Evolutionary conservation across 1,140 invertebrate genomes (phyloP).

Genomic region (Drusus annulatus): DNA sequence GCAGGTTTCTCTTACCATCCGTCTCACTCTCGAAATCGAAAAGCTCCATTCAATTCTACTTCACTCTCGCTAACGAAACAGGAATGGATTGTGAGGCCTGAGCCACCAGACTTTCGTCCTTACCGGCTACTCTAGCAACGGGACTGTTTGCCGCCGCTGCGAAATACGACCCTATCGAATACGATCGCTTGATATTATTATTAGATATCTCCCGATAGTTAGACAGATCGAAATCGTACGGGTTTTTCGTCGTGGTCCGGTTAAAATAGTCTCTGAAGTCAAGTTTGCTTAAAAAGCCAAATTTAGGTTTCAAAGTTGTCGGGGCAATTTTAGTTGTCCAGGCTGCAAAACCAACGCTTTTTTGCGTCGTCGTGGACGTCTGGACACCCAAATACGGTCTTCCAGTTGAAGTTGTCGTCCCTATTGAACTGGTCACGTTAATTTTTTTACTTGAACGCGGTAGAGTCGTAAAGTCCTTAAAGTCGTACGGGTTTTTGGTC

Average conservation of each 20-base stretch:
- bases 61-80: not conserved
- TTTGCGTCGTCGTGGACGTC: slow-evolving; percentile 21
- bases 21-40: not conserved
- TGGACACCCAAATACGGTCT: slow-evolving; percentile 56
- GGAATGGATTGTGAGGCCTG: slow-evolving; percentile 42
- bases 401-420: slow-evolving; percentile 60
- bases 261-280: slow-evolving; percentile 66
- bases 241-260: slow-evolving; percentile 66
- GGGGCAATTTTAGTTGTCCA: slow-evolving; percentile 47
- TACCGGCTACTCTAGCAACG: slow-evolving; percentile 29
- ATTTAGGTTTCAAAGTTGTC: slow-evolving; percentile 57
- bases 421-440: slow-evolving; percentile 55
- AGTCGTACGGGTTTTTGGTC: slow-evolving; percentile 72
- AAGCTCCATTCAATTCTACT: not conserved
- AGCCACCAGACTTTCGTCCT: slow-evolving; percentile 43
- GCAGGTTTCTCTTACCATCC: slow-evolving; percentile 23
- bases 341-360: not conserved
- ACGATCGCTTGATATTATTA: slow-evolving; percentile 67
- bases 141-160: slow-evolving; percentile 56
- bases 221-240: slow-evolving; percentile 65
- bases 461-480: slow-evolving; percentile 67
- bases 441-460: not conserved
- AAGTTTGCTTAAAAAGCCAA: slow-evolving; percentile 66
- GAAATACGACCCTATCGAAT: slow-evolving; percentile 64
- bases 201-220: slow-evolving; percentile 64